Conservation (phyloP, 2,888 invertebrate genomes). For the Acanthosoma haemorrhoidale region DNA sequence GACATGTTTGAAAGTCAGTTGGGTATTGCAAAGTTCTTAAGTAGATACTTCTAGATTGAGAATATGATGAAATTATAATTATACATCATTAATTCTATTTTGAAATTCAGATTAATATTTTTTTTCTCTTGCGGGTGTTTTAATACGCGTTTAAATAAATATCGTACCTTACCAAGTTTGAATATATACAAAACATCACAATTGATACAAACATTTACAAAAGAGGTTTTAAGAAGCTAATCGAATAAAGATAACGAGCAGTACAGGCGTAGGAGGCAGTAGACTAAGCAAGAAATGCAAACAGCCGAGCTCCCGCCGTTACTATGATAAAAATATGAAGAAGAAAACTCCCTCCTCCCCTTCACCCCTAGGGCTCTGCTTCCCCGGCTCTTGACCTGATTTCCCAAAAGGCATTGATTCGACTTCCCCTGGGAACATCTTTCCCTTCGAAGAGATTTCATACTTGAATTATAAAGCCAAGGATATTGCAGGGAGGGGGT, state of each 20-base stretch:
- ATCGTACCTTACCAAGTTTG: too few relatives aligned
- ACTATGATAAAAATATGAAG: slow-evolving; percentile 7
- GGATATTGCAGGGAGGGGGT: background rate
- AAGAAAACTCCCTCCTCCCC: background rate
- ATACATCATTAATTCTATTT: too few relatives aligned
- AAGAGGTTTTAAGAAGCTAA: too few relatives aligned
- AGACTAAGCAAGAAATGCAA: background rate
- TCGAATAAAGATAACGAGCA: background rate
- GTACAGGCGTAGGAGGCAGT: background rate
- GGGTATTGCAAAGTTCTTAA: too few relatives aligned
- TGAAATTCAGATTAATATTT: too few relatives aligned
- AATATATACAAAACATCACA: too few relatives aligned
- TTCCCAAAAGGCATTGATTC: slow-evolving; percentile 27
- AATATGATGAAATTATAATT: too few relatives aligned
- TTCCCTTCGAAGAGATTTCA: background rate
- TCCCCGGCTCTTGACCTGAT: slow-evolving; percentile 21
- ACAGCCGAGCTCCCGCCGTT: background rate
- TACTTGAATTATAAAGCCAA: slow-evolving; percentile 12
- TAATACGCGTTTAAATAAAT: too few relatives aligned
- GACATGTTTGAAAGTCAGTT: too few relatives aligned
- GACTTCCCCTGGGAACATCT: background rate
- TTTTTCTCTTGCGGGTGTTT: too few relatives aligned
- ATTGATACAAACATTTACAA: too few relatives aligned
- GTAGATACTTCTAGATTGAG: too few relatives aligned
- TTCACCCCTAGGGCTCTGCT: background rate